Base-by-base conservation (phyloP, 1,140 invertebrate species). In the Trinorchestia longiramus region DNA sequence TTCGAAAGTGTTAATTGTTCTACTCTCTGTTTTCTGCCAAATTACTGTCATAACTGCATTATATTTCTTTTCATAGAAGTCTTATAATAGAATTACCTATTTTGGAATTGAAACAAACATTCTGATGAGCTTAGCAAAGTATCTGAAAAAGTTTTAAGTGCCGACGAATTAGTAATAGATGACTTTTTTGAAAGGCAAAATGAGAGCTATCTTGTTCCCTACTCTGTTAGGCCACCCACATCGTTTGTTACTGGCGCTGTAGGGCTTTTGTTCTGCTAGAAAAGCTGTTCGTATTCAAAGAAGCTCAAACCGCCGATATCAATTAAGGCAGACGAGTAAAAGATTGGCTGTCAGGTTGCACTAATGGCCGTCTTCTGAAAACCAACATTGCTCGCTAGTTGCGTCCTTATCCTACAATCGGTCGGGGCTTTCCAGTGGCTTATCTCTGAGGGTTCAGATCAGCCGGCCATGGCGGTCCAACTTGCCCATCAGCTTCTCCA, bases 281-380 rank as follows among this genome's bases (percentile, higher is more conserved):
- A 90, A 90, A 94, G 44, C 44, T 17, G 43, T 44, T 94, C 44
- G 43, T 44, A 94, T 94, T 94, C 92, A 94, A 94, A 94, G 92
- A 23, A 94, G 92, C 92, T 94, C 44, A 40, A 94, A 28, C 43
- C 92, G 92, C 92, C 92, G 92, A 94, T 94, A 94, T 94, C 44
- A 94, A 94, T 94, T 94, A 94, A 94, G 92, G 36, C 40, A 40
- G 92, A 94, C 92, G 92, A 94, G 92, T 47, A 94, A 94, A 94
- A 94, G 92, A 94, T 94, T 94, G 92, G 92, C 92, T 47, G 92
- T 94, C 92, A 45, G 92, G 41, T 42, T 43, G 43, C 41, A 94
- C 92, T 94, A 94, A 94, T 94, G 92, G 92, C 41, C 36, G 92
- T 44, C 92, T 47, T 44, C 92, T 94, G 41, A 94, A 47, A 94